Evolutionary conservation across 2,113 vertebrate species (phyloP).

Genomic region (Desmodus rotundus): DNA sequence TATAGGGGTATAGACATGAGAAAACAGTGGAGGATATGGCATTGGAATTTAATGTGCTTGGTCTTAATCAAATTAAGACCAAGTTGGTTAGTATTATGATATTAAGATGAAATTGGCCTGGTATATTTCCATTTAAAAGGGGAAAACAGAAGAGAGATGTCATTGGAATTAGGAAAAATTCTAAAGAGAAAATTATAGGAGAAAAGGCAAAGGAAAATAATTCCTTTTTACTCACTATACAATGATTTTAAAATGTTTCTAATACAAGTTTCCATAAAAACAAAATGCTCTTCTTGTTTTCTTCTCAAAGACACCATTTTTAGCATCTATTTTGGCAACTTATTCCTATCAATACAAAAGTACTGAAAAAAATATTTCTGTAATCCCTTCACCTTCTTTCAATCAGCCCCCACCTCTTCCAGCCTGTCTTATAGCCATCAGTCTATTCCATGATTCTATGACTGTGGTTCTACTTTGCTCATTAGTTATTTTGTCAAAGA

Average conservation of each 20-base stretch:
- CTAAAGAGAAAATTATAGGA: background rate
- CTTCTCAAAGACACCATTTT: background rate
- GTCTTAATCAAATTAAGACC: too few species aligned
- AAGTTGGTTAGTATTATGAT: background rate
- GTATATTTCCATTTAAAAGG: background rate
- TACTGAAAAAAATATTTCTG: background rate
- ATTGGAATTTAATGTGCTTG: accelerated
- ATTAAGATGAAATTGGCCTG: background rate
- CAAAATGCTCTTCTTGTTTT: background rate
- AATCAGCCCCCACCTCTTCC: too few species aligned
- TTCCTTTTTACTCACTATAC: background rate
- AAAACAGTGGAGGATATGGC: background rate
- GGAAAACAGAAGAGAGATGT: background rate
- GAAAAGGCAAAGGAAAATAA: background rate
- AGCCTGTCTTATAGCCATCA: too few species aligned
- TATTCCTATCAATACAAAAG: background rate
- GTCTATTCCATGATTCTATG: too few species aligned
- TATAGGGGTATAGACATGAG: background rate
- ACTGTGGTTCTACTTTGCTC: too few species aligned
- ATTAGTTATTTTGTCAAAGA: too few species aligned
- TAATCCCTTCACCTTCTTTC: too few species aligned
- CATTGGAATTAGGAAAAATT: background rate
- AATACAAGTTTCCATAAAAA: background rate
- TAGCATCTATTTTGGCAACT: background rate
- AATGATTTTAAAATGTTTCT: background rate